Conservation (phyloP, 2,113 vertebrate species). For the Diglossa brunneiventris region DNA sequence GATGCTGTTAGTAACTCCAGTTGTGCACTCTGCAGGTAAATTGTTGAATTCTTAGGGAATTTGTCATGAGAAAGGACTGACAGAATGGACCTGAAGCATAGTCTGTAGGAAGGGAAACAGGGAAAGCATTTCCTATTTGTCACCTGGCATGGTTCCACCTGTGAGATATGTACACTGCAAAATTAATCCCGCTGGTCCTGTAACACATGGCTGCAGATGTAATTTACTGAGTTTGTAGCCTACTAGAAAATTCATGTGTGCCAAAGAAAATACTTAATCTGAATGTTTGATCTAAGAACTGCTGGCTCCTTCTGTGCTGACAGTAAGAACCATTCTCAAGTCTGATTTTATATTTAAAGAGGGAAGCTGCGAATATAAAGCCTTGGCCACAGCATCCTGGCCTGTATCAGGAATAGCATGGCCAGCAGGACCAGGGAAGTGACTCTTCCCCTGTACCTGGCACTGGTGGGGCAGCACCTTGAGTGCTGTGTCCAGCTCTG, state of each 20-base stretch:
- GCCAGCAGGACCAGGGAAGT: not conserved
- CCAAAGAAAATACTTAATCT: not conserved
- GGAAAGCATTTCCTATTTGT: not conserved
- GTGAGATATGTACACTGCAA: not conserved
- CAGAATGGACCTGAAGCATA: not conserved
- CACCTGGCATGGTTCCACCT: not conserved
- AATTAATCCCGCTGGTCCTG: not conserved
- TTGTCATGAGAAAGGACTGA: not conserved
- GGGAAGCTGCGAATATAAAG: not conserved
- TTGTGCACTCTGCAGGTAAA: not conserved
- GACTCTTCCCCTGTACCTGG: accelerated
- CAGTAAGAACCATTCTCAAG: not conserved
- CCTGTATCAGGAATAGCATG: not conserved
- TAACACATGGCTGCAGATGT: not conserved
- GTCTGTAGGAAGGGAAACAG: not conserved
- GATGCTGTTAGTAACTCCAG: not conserved
- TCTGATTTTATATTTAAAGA: not conserved
- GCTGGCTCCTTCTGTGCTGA: not conserved
- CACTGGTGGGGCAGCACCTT: not conserved
- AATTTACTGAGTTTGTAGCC: not conserved
- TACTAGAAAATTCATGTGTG: not conserved
- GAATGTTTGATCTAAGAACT: not conserved
- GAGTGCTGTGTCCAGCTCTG: not conserved
- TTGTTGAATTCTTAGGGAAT: not conserved
- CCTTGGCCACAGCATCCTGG: not conserved